Evolutionary conservation across 2,113 vertebrate genomes (phyloP), one percentile per base, ranked within the genome.

Genomic region (Psettodes erumei): DNA sequence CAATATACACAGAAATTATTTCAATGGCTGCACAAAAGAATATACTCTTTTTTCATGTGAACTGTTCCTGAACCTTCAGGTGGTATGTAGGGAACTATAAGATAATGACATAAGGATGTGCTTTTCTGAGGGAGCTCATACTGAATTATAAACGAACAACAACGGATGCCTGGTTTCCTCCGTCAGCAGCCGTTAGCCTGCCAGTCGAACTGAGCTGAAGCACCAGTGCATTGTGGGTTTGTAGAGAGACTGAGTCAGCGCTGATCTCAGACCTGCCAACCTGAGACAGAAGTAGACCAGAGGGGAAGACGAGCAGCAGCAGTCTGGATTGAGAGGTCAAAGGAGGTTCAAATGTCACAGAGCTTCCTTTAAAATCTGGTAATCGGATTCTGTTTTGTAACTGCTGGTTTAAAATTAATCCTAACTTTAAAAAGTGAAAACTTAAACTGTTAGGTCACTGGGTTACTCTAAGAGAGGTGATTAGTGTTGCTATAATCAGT

Each of bases 161-260:
- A 12, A 12, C 15, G 13, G 15, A 58, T 11, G 37, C 35, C 40
- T 2, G 19, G 63, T 53, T 45, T 35, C 27, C 18, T 73, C 37
- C 0, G 3, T 71, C 75, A 63, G 71, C 42, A 51, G 27, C 40
- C 27, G 45, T 40, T 50, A 38, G 4, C 51, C 64, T 19, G 48
- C 62, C 69, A 77, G 42, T 80, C 80, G 73, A 40, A 66, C 6
- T 21, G 33, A 33, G 42, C 28, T 38, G 53, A 69, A 19, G 70
- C 74, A 75, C 73, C 71, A 73, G 77, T 84, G 75, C 71, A 77
- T 67, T 15, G 1, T 77, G 71, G 75, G 68, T 66, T 21, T 73
- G 48, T 38, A 55, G 27, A 37, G 16, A 51, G 56, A 63, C 65
- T 40, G 67, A 82, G 84, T 79, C 84, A 82, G 62, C 61, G 45